These are phyloP conservation scores for Centropristis striata DNA, from an alignment of 2,113 vertebrate species.

Conservation along the genomic window DNA sequence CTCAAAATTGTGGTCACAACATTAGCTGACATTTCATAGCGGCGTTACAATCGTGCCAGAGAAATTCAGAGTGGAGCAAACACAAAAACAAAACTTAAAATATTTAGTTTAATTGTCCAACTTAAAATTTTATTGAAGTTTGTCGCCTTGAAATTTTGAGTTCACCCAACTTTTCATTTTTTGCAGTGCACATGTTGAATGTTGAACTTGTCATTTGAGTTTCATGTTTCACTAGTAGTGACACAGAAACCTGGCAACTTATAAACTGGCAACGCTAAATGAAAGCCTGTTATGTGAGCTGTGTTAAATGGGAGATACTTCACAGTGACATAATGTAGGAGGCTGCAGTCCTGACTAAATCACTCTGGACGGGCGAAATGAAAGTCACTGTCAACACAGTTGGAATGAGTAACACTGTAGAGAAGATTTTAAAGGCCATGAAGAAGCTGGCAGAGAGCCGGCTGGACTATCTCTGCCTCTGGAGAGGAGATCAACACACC, in stretches of 20 bases:
- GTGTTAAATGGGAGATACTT: constrained; percentile 17
- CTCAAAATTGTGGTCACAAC: too few species aligned
- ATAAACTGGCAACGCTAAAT: not conserved
- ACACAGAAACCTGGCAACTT: not conserved
- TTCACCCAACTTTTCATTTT: too few species aligned
- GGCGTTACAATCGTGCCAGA: too few species aligned
- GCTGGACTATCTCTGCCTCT: not conserved
- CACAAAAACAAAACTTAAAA: too few species aligned
- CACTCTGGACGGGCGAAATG: not conserved
- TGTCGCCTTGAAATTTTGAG: too few species aligned
- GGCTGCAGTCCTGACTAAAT: constrained; percentile 5
- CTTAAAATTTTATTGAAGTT: too few species aligned
- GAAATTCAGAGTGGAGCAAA: too few species aligned
- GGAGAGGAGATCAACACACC: not conserved
- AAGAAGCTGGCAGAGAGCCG: constrained; percentile 1
- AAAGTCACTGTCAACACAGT: constrained; percentile 34
- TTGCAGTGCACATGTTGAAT: too few species aligned
- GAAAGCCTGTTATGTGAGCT: too few species aligned
- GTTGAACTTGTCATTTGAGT: not conserved
- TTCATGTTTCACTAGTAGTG: not conserved
- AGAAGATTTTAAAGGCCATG: constrained; percentile 28
- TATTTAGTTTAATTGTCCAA: too few species aligned
- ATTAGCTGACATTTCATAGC: too few species aligned
- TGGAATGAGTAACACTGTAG: constrained; percentile 26
- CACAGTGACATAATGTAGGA: not conserved